Conservation (phyloP, 2,797 vertebrate genomes). For the Macrochelys suwanniensis region DNA sequence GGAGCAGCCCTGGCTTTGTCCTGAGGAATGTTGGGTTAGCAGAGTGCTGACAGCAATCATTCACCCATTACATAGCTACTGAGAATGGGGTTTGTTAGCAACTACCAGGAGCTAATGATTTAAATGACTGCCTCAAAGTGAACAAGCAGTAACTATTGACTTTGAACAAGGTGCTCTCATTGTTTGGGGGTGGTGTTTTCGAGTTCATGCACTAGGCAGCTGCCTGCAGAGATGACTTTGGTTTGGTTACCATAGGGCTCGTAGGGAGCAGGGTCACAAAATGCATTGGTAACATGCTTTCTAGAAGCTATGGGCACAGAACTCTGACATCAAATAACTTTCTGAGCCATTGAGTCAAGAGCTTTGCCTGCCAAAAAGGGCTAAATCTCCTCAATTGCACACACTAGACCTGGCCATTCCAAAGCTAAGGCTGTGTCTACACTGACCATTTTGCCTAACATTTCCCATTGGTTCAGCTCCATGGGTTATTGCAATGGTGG, state of each 20-base stretch:
- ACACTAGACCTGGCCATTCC: neutral
- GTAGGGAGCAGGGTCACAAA: rapidly evolving
- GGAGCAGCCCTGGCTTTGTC: neutral
- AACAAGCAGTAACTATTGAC: slow-evolving; percentile 10
- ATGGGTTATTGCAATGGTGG: neutral
- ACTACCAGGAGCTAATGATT: neutral
- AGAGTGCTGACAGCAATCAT: rapidly evolving
- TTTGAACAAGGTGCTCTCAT: neutral
- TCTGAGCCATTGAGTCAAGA: neutral
- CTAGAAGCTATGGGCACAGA: neutral
- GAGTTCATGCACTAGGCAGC: neutral
- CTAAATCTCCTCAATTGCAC: neutral
- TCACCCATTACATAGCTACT: rapidly evolving
- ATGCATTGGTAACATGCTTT: neutral
- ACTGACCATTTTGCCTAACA: neutral
- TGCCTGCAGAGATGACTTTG: rapidly evolving
- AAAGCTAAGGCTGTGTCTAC: neutral
- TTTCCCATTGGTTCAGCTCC: neutral
- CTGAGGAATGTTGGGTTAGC: rapidly evolving
- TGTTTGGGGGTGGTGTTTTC: neutral
- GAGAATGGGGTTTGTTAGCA: neutral
- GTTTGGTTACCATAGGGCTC: neutral
- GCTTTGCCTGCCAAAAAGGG: neutral
- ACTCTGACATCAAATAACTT: neutral
- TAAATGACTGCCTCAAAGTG: neutral